These are phyloP conservation scores for Rafetus swinhoei DNA, from an alignment of 2,113 vertebrate genomes.

Conservation along the genomic window DNA sequence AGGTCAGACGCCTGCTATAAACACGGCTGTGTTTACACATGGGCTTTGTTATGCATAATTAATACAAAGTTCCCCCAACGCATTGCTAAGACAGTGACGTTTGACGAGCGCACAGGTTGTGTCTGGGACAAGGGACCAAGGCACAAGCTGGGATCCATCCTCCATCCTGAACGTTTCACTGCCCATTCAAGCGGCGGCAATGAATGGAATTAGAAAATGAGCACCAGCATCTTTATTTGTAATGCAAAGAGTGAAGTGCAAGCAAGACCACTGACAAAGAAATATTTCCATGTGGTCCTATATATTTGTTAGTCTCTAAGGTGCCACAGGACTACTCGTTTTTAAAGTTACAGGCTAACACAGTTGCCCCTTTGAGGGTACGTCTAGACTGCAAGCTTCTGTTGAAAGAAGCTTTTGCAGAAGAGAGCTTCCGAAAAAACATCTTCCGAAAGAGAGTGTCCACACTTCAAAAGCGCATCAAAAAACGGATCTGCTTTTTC, in stretches of 20 bases:
- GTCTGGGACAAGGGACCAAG: neutral
- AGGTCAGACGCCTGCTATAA: constrained; percentile 26
- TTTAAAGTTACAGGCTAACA: too few relatives aligned
- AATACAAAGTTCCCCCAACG: neutral
- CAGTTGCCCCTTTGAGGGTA: too few relatives aligned
- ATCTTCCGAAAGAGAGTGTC: too few relatives aligned
- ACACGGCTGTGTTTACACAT: neutral
- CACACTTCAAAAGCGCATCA: too few relatives aligned
- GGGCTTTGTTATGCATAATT: neutral
- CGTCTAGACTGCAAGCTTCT: too few relatives aligned
- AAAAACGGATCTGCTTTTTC: too few relatives aligned
- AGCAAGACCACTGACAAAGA: neutral
- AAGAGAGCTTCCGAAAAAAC: too few relatives aligned
- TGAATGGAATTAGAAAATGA: neutral
- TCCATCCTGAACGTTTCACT: neutral
- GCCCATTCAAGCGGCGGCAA: neutral
- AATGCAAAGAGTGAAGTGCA: neutral
- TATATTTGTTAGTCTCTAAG: too few relatives aligned
- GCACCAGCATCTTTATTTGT: neutral
- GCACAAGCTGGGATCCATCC: neutral
- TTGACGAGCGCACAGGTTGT: neutral
- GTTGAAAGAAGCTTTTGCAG: too few relatives aligned
- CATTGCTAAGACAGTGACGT: neutral
- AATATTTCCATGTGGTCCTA: too few relatives aligned
- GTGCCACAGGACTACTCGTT: too few relatives aligned